These are phyloP conservation scores for Umimayanthus kanabou DNA, from an alignment of 92 coral and sea anemone species.

Conservation along the genomic window DNA sequence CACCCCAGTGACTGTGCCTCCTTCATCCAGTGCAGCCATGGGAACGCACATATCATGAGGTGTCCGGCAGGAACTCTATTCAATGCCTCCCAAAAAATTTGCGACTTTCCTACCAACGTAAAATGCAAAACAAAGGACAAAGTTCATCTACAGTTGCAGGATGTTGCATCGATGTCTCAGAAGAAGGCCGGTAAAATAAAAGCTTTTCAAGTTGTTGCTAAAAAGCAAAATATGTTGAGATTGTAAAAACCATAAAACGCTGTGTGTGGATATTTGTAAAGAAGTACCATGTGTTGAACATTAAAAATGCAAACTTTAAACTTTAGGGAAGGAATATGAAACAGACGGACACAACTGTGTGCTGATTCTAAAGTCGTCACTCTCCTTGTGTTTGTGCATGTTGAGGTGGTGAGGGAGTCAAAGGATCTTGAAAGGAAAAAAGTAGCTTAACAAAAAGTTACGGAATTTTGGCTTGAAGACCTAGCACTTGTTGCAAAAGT, in stretches of 20 bases:
- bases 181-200: background rate
- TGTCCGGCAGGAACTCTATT: background rate
- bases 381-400: no score
- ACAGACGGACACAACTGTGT: background rate
- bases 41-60: background rate
- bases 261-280: background rate
- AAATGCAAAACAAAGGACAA: background rate
- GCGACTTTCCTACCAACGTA: constrained; percentile 1
- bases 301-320: no score
- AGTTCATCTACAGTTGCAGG: background rate
- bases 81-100: background rate
- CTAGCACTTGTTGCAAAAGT: no score
- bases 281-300: no score
- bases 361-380: background rate
- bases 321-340: no score
- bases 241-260: background rate
- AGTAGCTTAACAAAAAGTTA: no score
- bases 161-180: background rate
- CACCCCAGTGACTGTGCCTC: background rate
- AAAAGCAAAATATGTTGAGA: background rate
- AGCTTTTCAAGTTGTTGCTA: background rate
- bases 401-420: no score
- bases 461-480: no score
- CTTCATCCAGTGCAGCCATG: constrained; percentile 6
- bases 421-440: no score